Percentiles rank a stretch among this genome's conserved stretches.
phyloP scores from a whole-genome alignment of 2,888 invertebrate genomes.

The Dexiosoma caninum region DNA sequence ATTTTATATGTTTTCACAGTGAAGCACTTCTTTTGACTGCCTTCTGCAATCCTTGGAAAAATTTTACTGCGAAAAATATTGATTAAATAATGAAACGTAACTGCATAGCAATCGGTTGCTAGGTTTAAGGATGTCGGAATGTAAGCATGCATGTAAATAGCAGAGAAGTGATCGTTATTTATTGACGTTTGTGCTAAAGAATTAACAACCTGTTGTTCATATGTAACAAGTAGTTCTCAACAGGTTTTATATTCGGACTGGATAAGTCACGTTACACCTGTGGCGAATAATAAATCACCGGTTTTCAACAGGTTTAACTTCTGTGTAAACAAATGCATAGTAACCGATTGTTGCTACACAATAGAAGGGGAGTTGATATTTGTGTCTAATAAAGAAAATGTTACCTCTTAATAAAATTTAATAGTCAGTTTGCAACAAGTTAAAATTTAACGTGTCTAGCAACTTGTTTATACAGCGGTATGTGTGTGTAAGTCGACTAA shows the following conservation, averaged over 20 bases:
- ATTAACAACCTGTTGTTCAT: background rate
- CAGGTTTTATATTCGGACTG: background rate
- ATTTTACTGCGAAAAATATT: slow-evolving; percentile 30
- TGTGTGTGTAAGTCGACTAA: no score
- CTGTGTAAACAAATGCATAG: background rate
- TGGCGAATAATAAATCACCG: background rate
- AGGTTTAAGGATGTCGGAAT: background rate
- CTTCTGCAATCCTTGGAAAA: background rate
- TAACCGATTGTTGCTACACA: background rate
- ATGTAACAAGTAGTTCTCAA: background rate
- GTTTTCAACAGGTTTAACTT: background rate
- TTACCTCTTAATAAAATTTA: background rate
- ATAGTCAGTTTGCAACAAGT: background rate
- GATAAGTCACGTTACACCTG: background rate
- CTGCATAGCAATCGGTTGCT: slow-evolving; percentile 46
- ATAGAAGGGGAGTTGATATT: background rate
- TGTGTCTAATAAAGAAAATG: background rate
- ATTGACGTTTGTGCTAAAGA: background rate
- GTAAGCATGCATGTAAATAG: background rate
- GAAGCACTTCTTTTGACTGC: slow-evolving; percentile 10
- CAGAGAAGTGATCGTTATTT: background rate
- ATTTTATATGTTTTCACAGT: slow-evolving; percentile 11
- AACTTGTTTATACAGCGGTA: no score
- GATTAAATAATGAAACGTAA: slow-evolving; percentile 32
- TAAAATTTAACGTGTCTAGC: background rate